Base-by-base conservation (phyloP, 2,888 invertebrate genomes). In the Ceraclea dissimilis region DNA sequence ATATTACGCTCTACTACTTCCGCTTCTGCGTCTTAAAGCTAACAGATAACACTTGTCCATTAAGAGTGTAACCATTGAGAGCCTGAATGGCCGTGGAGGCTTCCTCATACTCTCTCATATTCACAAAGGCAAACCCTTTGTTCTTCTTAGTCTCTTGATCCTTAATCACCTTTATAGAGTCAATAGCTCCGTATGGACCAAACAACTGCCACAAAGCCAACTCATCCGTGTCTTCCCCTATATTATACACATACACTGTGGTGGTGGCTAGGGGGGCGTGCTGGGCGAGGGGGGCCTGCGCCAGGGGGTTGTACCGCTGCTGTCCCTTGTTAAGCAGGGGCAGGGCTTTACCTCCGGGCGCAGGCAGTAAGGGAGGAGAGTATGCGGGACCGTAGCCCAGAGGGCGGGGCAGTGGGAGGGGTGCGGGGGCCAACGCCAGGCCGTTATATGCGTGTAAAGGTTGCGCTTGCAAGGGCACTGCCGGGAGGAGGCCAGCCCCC, bases 1-100 rank as follows among this genome's bases (percentile, higher is more conserved):
- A 26, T 10, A 26, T 10, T 10, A 26, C 26, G 4, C 26, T 26
- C 26, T 26, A 26, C 39, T 52, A 60, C 59, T 61, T 75, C 70
- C 76, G 73, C 72, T 78, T 78, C 71, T 76, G 77, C 61, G 78
- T 78, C 72, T 78, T 78, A 75, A 78, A 78, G 72, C 76, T 78
- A 74, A 78, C 78, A 52, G 78, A 77, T 68, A 78, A 71, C 69
- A 78, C 78, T 72, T 78, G 78, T 64, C 77, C 78, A 65, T 77
- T 78, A 71, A 78, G 76, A 71, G 77, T 74, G 68, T 76, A 76
- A 63, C 78, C 78, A 62, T 78, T 78, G 67, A 78, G 75, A 53
- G 76, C 75, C 69, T 76, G 77, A 64, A 78, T 78, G 64, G 78
- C 78, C 74, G 76, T 73, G 22, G 78, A 75, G 18, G 78, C 78